phyloP scores from a whole-genome alignment of 2,888 invertebrate species.

The Xanthia icteritia region DNA sequence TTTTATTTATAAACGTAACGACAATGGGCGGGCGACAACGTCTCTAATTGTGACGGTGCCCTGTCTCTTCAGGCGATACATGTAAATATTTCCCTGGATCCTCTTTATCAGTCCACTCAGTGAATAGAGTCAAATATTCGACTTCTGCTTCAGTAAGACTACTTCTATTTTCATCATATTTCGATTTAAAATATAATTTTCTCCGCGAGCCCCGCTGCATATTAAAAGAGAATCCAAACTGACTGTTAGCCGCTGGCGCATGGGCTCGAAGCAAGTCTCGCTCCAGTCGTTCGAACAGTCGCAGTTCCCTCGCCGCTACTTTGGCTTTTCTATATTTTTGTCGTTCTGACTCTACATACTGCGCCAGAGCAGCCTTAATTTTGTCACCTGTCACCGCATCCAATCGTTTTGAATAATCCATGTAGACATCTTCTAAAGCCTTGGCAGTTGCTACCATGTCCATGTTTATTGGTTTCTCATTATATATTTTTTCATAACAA shows the following conservation, averaged over 20 bases:
- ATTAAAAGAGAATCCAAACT: constrained; percentile 24
- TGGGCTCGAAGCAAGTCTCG: constrained; percentile 83
- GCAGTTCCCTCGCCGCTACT: constrained; percentile 90
- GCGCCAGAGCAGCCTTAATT: constrained; percentile 88
- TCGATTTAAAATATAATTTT: constrained; percentile 52
- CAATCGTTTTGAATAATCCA: constrained; percentile 86
- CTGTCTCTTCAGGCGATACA: constrained; percentile 36
- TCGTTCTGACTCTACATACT: constrained; percentile 88
- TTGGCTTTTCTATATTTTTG: constrained; percentile 88
- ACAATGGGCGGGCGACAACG: too few species aligned
- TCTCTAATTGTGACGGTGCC: constrained; percentile 1
- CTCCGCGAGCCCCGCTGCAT: constrained; percentile 27
- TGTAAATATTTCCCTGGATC: constrained; percentile 80
- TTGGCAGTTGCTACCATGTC: constrained; percentile 90
- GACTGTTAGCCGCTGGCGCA: constrained; percentile 70
- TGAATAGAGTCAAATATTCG: constrained; percentile 83
- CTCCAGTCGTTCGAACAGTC: constrained; percentile 86
- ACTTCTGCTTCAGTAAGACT: constrained; percentile 78
- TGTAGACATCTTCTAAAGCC: constrained; percentile 90
- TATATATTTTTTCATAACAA: constrained; percentile 91
- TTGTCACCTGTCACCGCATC: constrained; percentile 90
- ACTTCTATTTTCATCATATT: constrained; percentile 53
- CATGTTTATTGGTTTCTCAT: constrained; percentile 90
- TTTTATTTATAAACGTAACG: constrained; percentile 47
- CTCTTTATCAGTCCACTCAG: constrained; percentile 83